A percentile compares a stretch with the other conserved stretches of the same genome.
These are phyloP conservation scores for Lepus americanus DNA, from an alignment of 2,113 vertebrate species.

Conservation along the genomic window DNA sequence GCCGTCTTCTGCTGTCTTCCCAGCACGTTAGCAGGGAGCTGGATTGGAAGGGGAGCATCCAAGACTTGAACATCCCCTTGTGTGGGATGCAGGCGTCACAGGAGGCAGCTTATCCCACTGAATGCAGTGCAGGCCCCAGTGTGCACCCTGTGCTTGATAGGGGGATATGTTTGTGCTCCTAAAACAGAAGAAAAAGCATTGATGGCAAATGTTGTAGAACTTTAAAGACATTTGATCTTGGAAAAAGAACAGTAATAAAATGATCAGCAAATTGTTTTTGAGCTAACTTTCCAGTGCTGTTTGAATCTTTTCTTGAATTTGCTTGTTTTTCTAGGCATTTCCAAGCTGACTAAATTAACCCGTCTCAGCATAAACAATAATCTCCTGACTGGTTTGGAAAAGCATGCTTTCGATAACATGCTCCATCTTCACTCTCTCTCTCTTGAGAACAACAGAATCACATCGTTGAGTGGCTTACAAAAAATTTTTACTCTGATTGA, in stretches of 20 bases:
- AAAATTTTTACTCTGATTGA: constrained; percentile 89
- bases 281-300: constrained; percentile 23
- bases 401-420: constrained; percentile 87
- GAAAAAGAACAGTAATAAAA: not conserved
- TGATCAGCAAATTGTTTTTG: not conserved
- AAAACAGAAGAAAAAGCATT: constrained; percentile 29
- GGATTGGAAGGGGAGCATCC: no score
- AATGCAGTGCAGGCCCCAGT: no score
- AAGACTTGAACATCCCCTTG: no score
- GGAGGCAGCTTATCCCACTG: no score
- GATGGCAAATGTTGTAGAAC: not conserved
- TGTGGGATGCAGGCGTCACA: no score
- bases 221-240: not conserved
- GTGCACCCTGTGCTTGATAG: no score
- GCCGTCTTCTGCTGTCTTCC: no score
- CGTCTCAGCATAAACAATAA: constrained; percentile 92
- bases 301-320: constrained; percentile 64
- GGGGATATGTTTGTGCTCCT: not conserved
- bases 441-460: constrained; percentile 91
- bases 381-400: constrained; percentile 88
- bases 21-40: no score
- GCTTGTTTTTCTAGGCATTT: constrained; percentile 88
- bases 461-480: constrained; percentile 89
- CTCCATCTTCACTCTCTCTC: constrained; percentile 91
- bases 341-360: constrained; percentile 88